Evolutionary conservation across 2,797 vertebrate genomes (phyloP).

Genomic region (Chloroceryle inda): DNA sequence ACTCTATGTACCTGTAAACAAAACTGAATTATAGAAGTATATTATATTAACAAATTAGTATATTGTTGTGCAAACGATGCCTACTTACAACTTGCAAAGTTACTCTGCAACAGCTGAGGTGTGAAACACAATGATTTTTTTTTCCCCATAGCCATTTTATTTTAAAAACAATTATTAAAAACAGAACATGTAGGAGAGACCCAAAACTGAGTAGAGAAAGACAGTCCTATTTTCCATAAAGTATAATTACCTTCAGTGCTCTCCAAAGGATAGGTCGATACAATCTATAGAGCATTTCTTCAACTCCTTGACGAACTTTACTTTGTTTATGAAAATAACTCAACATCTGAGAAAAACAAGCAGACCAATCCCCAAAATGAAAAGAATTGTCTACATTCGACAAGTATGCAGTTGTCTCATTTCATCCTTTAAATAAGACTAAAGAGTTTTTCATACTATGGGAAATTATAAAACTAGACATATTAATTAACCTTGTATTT

Average conservation of each 20-base stretch:
- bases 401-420: neutral
- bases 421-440: neutral
- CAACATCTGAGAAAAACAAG: slow-evolving; percentile 83
- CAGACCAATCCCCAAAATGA: neutral
- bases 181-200: neutral
- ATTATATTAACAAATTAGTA: neutral
- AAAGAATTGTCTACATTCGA: neutral
- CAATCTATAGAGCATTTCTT: slow-evolving; percentile 91
- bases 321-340: slow-evolving; percentile 92
- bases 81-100: neutral
- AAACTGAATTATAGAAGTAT: neutral
- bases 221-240: neutral
- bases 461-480: neutral
- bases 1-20: neutral
- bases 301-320: slow-evolving; percentile 86
- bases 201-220: neutral
- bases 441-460: neutral
- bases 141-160: neutral
- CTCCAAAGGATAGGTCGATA: slow-evolving; percentile 96
- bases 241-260: slow-evolving; percentile 85
- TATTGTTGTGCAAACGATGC: neutral
- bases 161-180: slow-evolving; percentile 4
- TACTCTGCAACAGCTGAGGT: neutral
- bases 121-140: neutral
- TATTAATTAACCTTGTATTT: neutral